These are phyloP conservation scores for Machimus atricapillus DNA, from an alignment of 2,888 invertebrate genomes.

Conservation along the genomic window DNA sequence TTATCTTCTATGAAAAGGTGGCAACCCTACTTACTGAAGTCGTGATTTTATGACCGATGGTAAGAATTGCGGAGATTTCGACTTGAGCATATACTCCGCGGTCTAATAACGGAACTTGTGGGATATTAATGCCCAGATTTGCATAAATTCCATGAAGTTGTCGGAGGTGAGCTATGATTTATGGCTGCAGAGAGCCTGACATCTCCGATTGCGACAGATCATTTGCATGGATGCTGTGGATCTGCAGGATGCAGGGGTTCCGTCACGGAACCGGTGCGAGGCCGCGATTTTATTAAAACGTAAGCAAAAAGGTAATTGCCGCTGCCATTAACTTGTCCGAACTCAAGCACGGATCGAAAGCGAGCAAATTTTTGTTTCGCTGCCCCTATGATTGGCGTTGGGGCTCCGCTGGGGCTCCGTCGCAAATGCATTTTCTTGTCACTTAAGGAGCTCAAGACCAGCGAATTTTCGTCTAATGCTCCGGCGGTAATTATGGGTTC, in stretches of 20 bases:
- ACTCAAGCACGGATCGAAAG: background rate
- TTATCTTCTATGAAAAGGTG: background rate
- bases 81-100: background rate
- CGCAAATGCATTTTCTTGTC: conserved; percentile 23
- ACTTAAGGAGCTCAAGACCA: conserved; percentile 15
- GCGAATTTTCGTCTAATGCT: conserved; percentile 32
- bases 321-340: conserved; percentile 7
- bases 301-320: conserved; percentile 6
- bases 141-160: conserved; percentile 8
- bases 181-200: background rate
- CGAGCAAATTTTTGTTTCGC: background rate
- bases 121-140: background rate
- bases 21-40: background rate
- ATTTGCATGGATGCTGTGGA: background rate
- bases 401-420: background rate
- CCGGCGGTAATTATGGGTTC: conserved; percentile 22
- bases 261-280: background rate
- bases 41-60: background rate
- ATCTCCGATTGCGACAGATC: background rate
- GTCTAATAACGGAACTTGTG: background rate
- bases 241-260: background rate
- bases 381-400: background rate
- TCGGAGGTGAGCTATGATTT: background rate
- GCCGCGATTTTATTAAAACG: background rate
- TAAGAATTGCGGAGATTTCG: background rate